phyloP scores from a whole-genome alignment of 2,113 vertebrate genomes.

The Tricholaema leucomelas region DNA sequence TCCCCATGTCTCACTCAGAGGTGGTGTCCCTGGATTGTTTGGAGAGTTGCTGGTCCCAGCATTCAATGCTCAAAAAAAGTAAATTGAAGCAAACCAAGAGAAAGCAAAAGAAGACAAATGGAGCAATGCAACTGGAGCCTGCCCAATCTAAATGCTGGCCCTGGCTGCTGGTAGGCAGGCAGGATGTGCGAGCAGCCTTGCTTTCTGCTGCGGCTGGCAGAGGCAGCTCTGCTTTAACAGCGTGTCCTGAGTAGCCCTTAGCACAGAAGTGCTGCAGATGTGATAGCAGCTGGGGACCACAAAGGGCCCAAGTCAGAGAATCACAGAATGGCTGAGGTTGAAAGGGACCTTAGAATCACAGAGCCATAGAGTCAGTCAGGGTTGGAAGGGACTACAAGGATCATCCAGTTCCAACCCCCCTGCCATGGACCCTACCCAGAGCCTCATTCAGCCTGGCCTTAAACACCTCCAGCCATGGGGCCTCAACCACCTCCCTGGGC shows the following conservation, averaged over 20 bases:
- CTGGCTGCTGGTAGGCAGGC: neutral
- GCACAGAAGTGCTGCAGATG: neutral
- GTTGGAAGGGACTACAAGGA: too few species aligned
- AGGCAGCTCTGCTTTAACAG: neutral
- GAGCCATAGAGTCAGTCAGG: too few species aligned
- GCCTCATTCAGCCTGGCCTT: too few species aligned
- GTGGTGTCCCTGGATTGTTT: conserved; percentile 46
- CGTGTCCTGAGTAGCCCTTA: neutral
- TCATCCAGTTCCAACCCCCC: too few species aligned
- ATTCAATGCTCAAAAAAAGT: neutral
- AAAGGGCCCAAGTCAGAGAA: neutral
- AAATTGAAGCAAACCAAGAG: neutral
- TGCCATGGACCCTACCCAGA: too few species aligned
- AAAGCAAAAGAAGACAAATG: conserved; percentile 18
- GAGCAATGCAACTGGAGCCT: conserved; percentile 18
- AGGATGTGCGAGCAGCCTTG: conserved; percentile 14
- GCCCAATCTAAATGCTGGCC: conserved; percentile 52
- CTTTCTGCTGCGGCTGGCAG: conserved; percentile 8
- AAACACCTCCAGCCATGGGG: too few species aligned
- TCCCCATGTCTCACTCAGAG: conserved; percentile 48
- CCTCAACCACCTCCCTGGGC: too few species aligned
- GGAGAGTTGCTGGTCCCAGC: neutral
- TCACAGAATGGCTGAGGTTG: too few species aligned
- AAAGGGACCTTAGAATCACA: too few species aligned
- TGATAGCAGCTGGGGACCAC: neutral